A percentile compares a stretch with the other conserved stretches of the same genome.
Evolutionary conservation across 2,113 vertebrate genomes (phyloP).

Genomic region (Cacatua alba): DNA sequence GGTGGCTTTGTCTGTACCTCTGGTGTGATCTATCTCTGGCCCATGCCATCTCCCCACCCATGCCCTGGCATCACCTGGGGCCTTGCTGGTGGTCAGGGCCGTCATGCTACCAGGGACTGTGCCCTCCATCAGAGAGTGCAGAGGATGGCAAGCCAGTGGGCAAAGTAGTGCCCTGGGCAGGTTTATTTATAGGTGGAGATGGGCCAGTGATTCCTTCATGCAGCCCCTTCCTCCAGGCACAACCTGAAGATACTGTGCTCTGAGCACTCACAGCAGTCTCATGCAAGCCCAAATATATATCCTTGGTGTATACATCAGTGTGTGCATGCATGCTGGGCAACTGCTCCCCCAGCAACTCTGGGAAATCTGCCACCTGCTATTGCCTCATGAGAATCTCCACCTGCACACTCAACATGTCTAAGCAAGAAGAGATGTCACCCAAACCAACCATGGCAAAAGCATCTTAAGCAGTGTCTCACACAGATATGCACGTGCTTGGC

Average conservation of each 20-base stretch:
- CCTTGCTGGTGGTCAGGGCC: not conserved
- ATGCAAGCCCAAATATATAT: not conserved
- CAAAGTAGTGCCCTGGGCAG: not conserved
- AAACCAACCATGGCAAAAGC: not conserved
- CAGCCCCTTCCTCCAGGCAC: not conserved
- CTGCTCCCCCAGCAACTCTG: not conserved
- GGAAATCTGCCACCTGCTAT: not conserved
- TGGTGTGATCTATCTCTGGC: not conserved
- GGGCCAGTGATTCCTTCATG: not conserved
- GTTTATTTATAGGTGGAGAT: not conserved
- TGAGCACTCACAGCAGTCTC: not conserved
- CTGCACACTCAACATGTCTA: not conserved
- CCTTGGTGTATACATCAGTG: not conserved
- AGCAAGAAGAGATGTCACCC: not conserved
- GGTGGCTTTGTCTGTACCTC: accelerated
- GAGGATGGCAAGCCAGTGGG: not conserved
- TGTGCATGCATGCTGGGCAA: not conserved
- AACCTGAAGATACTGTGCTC: not conserved
- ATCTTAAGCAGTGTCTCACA: not conserved
- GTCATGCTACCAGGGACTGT: not conserved
- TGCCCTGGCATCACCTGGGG: not conserved
- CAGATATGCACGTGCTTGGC: not conserved
- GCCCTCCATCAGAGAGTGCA: not conserved
- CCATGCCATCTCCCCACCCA: not conserved
- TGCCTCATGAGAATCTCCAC: not conserved